Evolutionary conservation across 2,888 invertebrate genomes (phyloP), one percentile per base, ranked within the genome.

Genomic region (Scaeva pyrastri): DNA sequence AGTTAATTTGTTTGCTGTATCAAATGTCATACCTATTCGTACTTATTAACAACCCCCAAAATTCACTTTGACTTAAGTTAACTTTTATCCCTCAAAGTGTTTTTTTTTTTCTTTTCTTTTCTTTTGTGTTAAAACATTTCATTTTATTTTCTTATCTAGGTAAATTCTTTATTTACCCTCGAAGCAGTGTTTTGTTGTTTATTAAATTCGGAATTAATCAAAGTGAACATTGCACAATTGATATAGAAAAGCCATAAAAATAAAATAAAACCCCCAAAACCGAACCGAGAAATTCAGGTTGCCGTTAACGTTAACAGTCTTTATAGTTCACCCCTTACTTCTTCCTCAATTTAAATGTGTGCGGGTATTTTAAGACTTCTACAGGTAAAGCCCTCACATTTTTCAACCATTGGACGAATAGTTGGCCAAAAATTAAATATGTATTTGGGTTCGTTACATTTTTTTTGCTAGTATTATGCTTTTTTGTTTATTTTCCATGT

Each of bases 381-480:
- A 7, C 8, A 5, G 5, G 8, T 2, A 56, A 19, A 64, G 45
- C 58, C 68, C 45, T 12, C 60, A 50, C 39, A 58, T 64, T 31
- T 21, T 41, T 60, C 21, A 21, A 16, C 26, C 76, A 41, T 19
- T n/a, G n/a, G 8, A 31, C 8, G 12, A 77, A 77, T 82, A 78
- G 73, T 70, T 21, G 68, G 64, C 43, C 64, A 64, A 79, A 83
- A 64, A 45, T 83, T 79, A 78, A 83, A 78, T 74, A 83, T 83
- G 83, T 74, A 83, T 83, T 62, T 60, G 26, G 83, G 83, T 74
- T 70, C 31, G 16, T 70, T 62, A 39, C 23, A 43, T 36, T 58
- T 64, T 5, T 2, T 12, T 21, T 50, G 31, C 55, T 26, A 31
- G 16, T 31, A 50, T 6, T 12, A 45, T 19, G 36, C 21, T 64